Evolutionary conservation across 2,113 vertebrate species (phyloP).

Genomic region (Xiphophorus maculatus): DNA sequence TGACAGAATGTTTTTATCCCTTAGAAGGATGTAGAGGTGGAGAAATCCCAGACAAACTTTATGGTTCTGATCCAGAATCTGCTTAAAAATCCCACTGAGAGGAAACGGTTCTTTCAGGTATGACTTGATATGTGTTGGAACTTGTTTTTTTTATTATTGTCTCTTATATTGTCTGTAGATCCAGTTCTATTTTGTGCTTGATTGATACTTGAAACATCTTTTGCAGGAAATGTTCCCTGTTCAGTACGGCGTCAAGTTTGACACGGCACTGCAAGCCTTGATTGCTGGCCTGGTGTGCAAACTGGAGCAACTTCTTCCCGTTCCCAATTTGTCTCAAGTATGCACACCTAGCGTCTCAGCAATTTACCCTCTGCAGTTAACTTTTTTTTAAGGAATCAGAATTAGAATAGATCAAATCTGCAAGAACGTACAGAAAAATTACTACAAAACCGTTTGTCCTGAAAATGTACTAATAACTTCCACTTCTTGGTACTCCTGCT

Average conservation of each 20-base stretch:
- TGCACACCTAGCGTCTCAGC: not conserved
- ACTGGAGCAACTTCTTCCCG: slow-evolving; percentile 75
- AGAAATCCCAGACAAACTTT: slow-evolving; percentile 75
- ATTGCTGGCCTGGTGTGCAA: slow-evolving; percentile 73
- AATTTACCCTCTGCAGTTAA: not conserved
- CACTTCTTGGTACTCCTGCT: not conserved
- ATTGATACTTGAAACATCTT: not conserved
- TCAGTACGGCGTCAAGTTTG: slow-evolving; percentile 74
- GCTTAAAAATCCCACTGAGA: slow-evolving; percentile 64
- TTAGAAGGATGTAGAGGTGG: slow-evolving; percentile 70
- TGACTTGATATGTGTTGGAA: not conserved
- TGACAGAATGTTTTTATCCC: slow-evolving; percentile 3
- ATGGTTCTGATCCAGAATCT: slow-evolving; percentile 75
- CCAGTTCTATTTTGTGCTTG: not conserved
- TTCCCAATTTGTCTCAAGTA: slow-evolving; percentile 77
- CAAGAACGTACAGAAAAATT: too few species aligned
- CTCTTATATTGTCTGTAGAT: not conserved
- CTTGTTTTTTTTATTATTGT: not conserved
- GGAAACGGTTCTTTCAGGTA: slow-evolving; percentile 73
- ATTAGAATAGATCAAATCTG: too few species aligned
- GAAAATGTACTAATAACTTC: not conserved
- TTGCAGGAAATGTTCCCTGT: slow-evolving; percentile 74
- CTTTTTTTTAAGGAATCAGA: too few species aligned
- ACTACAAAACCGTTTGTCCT: not conserved
- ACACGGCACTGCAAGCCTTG: slow-evolving; percentile 71